A percentile compares a stretch with the other conserved stretches of the same genome.
phyloP scores from a whole-genome alignment of 2,797 vertebrate genomes.

The Schizopygopsis malacanthus region DNA sequence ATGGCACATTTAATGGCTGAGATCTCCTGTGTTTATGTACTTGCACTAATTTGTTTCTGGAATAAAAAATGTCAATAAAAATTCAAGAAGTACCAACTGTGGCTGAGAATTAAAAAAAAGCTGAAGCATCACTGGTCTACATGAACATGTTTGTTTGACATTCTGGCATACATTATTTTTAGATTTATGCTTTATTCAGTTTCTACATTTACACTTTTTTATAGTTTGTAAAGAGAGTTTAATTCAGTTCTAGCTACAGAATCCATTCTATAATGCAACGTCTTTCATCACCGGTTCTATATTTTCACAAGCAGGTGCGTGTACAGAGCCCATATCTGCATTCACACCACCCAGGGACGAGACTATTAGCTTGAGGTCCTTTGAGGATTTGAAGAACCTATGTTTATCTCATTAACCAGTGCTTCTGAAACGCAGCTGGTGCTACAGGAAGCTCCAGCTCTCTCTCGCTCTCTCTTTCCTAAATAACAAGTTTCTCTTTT shows the following conservation, averaged over 20 bases:
- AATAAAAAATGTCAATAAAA: not conserved
- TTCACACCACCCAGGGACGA: slow-evolving; percentile 8
- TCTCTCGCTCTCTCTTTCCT: not conserved
- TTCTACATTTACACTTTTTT: not conserved
- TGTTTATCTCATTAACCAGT: slow-evolving; percentile 37
- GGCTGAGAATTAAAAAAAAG: not conserved
- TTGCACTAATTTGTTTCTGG: not conserved
- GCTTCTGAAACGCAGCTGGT: slow-evolving; percentile 35
- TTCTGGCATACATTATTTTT: not conserved
- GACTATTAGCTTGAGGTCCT: slow-evolving; percentile 34
- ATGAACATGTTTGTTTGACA: not conserved
- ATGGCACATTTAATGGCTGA: too few relatives aligned
- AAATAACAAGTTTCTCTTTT: slow-evolving; percentile 41
- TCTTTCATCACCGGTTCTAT: slow-evolving; percentile 15
- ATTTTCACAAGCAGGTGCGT: slow-evolving; percentile 23
- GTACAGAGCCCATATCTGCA: slow-evolving; percentile 1
- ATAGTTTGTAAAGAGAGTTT: not conserved
- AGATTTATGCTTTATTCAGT: not conserved
- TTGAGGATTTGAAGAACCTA: slow-evolving; percentile 27
- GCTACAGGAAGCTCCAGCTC: not conserved
- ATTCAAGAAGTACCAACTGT: not conserved
- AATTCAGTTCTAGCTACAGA: not conserved
- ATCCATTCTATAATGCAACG: not conserved
- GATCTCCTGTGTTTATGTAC: not conserved
- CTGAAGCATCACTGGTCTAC: not conserved